Evolutionary conservation across 1,140 invertebrate species (phyloP), one percentile per base, ranked within the genome.

Genomic region (Drosophila lowei): DNA sequence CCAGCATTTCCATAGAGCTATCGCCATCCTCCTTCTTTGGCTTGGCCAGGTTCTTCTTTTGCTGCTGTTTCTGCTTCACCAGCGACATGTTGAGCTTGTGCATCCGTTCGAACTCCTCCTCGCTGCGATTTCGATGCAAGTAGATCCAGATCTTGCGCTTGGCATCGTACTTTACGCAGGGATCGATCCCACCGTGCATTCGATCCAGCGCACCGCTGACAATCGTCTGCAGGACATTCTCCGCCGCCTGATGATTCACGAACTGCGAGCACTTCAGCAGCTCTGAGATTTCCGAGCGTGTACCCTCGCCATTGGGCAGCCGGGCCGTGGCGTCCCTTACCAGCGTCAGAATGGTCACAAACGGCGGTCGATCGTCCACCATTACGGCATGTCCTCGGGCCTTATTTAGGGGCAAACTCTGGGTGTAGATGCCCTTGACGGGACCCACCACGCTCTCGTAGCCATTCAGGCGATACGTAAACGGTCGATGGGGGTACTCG

Each of bases 291-390:
- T 99, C 97, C 4, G 95, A 94, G 25, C 97, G 92, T 0, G 97
- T 98, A 21, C 98, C 98, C 92, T 99, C 97, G 0, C 98, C 97
- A 91, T 97, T 98, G 0, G 98, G 98, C 60, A 99, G 92, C 46
- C 98, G 92, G 0, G 98, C 97, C 0, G 97, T 96, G 3, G 98
- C 97, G 93, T 99, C 98, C 43, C 97, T 92, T 8, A 99, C 97
- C 41, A 99, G 92, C 11, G 97, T 96, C 6, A 98, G 91, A 84
- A 98, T 97, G 6, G 97, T 97, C 9, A 98, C 97, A 92, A 96
- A 98, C 60, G 97, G 96, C 23, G 98, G 98, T 44, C 98, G 92
- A 88, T 97, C 95, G 3, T 95, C 94, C 1, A 95, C 94, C 52
- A 99, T 92, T 50, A 98, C 93, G 2, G 95, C 95, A 90, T 98